A percentile compares a stretch with the other conserved stretches of the same genome.
Evolutionary conservation across 2,888 invertebrate species (phyloP).

Genomic region (Cyaniris semiargus): DNA sequence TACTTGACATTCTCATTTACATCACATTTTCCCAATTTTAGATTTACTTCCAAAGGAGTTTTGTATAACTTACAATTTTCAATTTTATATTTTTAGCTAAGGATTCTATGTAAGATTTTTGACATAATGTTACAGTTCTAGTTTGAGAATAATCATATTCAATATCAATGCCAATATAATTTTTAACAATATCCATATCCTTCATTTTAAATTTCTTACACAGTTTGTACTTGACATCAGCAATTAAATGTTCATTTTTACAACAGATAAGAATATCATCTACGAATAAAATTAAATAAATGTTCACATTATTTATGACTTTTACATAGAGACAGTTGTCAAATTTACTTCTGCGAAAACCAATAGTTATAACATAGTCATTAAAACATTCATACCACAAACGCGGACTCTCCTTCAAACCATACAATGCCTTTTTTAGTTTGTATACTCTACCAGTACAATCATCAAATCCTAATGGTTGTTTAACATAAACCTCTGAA

Average conservation of each 20-base stretch:
- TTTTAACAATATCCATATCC: constrained; percentile 39
- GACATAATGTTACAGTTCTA: constrained; percentile 40
- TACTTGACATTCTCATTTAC: no score
- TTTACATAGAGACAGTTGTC: background rate
- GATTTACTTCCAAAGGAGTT: no score
- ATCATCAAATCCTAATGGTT: constrained; percentile 47
- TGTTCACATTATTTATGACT: no score
- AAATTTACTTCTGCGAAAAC: background rate
- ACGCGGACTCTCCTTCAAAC: constrained; percentile 39
- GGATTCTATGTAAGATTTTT: constrained; percentile 46
- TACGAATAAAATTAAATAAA: no score
- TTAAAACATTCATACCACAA: constrained; percentile 8
- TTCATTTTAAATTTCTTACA: no score
- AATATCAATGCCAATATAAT: constrained; percentile 51
- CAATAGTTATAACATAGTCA: background rate
- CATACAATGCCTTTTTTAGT: constrained; percentile 47
- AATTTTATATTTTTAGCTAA: no score
- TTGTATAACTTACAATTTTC: no score
- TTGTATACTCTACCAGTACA: constrained; percentile 41
- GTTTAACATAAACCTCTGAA: constrained; percentile 47
- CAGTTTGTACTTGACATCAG: no score
- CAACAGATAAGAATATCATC: background rate
- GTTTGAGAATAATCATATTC: constrained; percentile 43
- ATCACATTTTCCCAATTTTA: no score
- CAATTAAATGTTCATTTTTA: no score